phyloP scores from a whole-genome alignment of 92 coral and sea anemone species.

The Palythoa heliodiscus region DNA sequence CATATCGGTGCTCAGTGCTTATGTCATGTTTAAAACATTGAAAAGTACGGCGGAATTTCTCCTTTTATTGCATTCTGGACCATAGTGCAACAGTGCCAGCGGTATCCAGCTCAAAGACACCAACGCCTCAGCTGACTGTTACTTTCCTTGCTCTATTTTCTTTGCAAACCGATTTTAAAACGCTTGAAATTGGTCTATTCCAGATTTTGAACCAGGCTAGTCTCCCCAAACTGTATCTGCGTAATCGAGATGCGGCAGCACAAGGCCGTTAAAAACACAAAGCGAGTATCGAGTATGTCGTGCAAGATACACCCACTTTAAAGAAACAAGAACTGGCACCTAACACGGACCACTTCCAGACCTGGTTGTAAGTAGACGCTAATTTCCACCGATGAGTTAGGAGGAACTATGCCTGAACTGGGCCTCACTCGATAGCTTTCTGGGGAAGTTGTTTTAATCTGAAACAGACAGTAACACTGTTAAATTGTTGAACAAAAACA shows the following conservation, averaged over 20 bases:
- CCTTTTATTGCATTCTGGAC: too few species aligned
- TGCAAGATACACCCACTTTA: too few species aligned
- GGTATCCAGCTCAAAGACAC: too few species aligned
- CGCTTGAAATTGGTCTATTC: background rate
- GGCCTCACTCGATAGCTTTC: conserved; percentile 95
- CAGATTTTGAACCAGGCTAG: conserved; percentile 16
- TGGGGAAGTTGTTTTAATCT: conserved; percentile 91
- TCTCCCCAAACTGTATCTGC: conserved; percentile 14
- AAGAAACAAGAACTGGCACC: too few species aligned
- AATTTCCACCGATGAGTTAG: conserved; percentile 71
- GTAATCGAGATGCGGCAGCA: background rate
- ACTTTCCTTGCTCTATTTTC: too few species aligned
- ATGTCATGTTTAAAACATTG: too few species aligned
- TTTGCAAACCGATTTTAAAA: background rate
- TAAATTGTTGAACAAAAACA: background rate
- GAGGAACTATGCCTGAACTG: conserved; percentile 80
- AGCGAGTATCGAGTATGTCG: background rate
- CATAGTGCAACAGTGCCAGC: background rate
- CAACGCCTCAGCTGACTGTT: too few species aligned
- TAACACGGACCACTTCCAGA: background rate
- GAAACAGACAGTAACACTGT: background rate
- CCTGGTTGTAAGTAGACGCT: conserved; percentile 87
- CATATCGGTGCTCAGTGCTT: too few species aligned
- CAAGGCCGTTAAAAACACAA: conserved; percentile 15
- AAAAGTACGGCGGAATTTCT: too few species aligned